phyloP scores from a whole-genome alignment of 2,113 vertebrate genomes.

The Bos indicus region DNA sequence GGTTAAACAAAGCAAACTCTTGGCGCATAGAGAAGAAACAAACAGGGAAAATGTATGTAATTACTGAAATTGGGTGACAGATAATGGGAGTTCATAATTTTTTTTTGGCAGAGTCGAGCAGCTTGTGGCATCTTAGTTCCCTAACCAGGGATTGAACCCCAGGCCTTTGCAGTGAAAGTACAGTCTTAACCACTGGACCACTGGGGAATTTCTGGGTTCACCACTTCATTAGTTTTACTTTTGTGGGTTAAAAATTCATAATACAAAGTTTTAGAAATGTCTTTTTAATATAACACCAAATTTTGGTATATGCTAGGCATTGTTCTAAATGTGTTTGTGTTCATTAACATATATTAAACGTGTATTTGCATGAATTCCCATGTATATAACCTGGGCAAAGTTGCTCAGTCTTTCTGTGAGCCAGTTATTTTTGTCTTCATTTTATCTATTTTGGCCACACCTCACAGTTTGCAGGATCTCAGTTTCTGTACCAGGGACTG shows the following conservation, averaged over 20 bases:
- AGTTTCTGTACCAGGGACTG: not conserved
- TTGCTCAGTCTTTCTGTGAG: not conserved
- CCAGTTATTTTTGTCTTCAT: not conserved
- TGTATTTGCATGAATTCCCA: not conserved
- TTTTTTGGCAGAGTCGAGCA: fast-evolving
- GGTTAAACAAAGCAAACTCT: not conserved
- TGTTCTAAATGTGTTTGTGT: not conserved
- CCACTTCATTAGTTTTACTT: not conserved
- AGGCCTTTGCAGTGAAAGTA: not conserved
- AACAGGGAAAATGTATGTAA: not conserved
- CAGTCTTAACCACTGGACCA: not conserved
- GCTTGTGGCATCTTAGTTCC: not conserved
- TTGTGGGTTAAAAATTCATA: not conserved
- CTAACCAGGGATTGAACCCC: not conserved
- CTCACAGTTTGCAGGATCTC: not conserved
- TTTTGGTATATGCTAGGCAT: not conserved
- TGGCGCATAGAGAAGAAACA: not conserved
- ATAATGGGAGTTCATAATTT: not conserved
- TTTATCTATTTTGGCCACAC: not conserved
- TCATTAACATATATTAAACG: not conserved
- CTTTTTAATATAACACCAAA: not conserved
- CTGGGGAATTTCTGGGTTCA: not conserved
- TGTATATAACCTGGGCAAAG: not conserved
- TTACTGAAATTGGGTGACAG: not conserved
- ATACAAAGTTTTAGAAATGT: not conserved